phyloP scores from a whole-genome alignment of 2,888 invertebrate genomes.

The Mayetiola destructor region DNA sequence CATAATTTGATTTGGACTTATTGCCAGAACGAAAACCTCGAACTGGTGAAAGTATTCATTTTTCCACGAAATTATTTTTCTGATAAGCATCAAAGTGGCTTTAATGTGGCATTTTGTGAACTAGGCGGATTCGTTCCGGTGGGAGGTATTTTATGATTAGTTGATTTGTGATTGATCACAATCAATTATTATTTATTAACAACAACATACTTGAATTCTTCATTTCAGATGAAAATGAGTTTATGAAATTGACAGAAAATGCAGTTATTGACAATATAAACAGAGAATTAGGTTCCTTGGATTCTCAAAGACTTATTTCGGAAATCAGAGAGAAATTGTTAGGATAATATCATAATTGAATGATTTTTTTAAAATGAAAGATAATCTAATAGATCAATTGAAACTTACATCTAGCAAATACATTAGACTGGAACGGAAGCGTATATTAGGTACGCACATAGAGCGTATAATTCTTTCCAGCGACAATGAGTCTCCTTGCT shows the following conservation, averaged over 20 bases:
- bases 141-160: slow-evolving; percentile 39
- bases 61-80: slow-evolving; percentile 46
- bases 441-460: slow-evolving; percentile 41
- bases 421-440: slow-evolving; percentile 43
- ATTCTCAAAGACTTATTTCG: too few relatives aligned
- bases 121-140: slow-evolving; percentile 60
- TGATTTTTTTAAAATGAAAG: too few relatives aligned
- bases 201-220: too few relatives aligned
- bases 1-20: slow-evolving; percentile 61
- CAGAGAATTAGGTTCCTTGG: too few relatives aligned
- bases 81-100: slow-evolving; percentile 43
- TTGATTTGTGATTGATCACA: too few relatives aligned
- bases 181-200: background rate
- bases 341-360: too few relatives aligned
- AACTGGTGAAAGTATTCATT: slow-evolving; percentile 44
- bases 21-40: slow-evolving; percentile 30
- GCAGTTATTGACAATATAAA: too few relatives aligned
- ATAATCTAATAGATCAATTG: too few relatives aligned
- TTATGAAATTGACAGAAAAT: background rate
- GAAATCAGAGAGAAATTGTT: too few relatives aligned
- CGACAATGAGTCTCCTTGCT: slow-evolving; percentile 10
- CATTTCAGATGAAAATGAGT: slow-evolving; percentile 9
- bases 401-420: slow-evolving; percentile 44
- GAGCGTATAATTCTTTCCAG: slow-evolving; percentile 19
- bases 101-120: slow-evolving; percentile 63